A percentile compares a stretch with the other conserved stretches of the same genome.
phyloP scores from a whole-genome alignment of 2,888 invertebrate species.

The Heliconius ismenius region DNA sequence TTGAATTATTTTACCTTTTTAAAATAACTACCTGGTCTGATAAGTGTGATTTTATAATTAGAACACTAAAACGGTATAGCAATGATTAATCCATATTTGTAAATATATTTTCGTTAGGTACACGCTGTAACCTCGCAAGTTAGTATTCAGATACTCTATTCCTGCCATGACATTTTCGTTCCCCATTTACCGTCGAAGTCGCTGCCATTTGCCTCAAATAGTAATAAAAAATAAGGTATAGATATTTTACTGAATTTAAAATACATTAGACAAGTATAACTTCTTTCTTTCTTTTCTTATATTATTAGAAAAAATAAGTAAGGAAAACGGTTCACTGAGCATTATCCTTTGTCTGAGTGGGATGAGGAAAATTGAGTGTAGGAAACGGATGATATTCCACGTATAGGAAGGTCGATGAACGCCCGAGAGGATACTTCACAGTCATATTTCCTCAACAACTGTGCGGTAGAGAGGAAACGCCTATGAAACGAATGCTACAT shows the following conservation, averaged over 20 bases:
- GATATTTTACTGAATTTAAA: not conserved
- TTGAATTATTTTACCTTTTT: not conserved
- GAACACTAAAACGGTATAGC: not conserved
- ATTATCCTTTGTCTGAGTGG: slow-evolving; percentile 15
- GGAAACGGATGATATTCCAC: slow-evolving; percentile 30
- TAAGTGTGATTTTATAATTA: not conserved
- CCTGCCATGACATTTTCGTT: too few relatives aligned
- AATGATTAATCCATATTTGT: not conserved
- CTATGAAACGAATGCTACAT: slow-evolving; percentile 17
- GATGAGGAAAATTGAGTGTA: slow-evolving; percentile 30
- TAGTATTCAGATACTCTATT: too few relatives aligned
- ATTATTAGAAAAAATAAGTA: not conserved
- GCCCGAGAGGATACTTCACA: slow-evolving; percentile 30
- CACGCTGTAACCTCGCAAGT: too few relatives aligned
- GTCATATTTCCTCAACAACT: slow-evolving; percentile 31
- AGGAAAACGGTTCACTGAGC: slow-evolving; percentile 4
- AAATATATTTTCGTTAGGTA: too few relatives aligned
- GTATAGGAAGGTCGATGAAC: slow-evolving; percentile 32
- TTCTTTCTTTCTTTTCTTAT: not conserved
- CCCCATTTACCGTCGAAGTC: too few relatives aligned
- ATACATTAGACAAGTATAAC: not conserved
- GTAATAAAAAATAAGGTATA: too few relatives aligned
- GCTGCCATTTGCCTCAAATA: too few relatives aligned
- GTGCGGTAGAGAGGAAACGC: slow-evolving; percentile 24
- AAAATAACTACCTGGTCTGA: not conserved